Evolutionary conservation across 2,888 invertebrate genomes (phyloP).

Genomic region (Phania funesta): DNA sequence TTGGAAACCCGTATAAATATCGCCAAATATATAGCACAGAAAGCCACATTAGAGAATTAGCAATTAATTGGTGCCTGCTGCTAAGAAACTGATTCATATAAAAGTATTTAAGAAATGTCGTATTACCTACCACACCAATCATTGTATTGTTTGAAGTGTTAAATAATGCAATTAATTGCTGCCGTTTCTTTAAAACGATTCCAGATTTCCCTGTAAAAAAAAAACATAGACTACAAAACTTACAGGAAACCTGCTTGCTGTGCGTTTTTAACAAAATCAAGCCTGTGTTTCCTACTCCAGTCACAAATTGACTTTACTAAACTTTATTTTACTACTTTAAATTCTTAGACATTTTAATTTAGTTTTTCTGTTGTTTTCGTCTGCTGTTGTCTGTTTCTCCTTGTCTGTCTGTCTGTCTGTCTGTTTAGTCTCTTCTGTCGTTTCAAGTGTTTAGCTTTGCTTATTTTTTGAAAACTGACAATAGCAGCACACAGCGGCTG

Average conservation of each 20-base stretch:
- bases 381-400: not conserved
- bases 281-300: slow-evolving; percentile 44
- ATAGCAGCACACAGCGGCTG: not conserved
- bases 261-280: slow-evolving; percentile 41
- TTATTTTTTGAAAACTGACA: not conserved
- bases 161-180: slow-evolving; percentile 26
- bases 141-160: slow-evolving; percentile 37
- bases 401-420: not conserved
- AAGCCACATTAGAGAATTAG: too few relatives aligned
- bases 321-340: slow-evolving; percentile 38
- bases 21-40: too few relatives aligned
- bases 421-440: not conserved
- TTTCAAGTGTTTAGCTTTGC: slow-evolving; percentile 25
- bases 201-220: not conserved
- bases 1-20: too few relatives aligned
- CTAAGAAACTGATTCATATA: too few relatives aligned
- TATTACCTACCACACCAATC: too few relatives aligned
- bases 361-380: not conserved
- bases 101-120: too few relatives aligned
- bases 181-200: not conserved
- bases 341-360: slow-evolving; percentile 50
- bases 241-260: slow-evolving; percentile 40
- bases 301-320: slow-evolving; percentile 23
- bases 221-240: not conserved
- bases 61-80: too few relatives aligned